These are phyloP conservation scores for Carposina sasakii DNA, from an alignment of 1,140 invertebrate species.

Conservation along the genomic window DNA sequence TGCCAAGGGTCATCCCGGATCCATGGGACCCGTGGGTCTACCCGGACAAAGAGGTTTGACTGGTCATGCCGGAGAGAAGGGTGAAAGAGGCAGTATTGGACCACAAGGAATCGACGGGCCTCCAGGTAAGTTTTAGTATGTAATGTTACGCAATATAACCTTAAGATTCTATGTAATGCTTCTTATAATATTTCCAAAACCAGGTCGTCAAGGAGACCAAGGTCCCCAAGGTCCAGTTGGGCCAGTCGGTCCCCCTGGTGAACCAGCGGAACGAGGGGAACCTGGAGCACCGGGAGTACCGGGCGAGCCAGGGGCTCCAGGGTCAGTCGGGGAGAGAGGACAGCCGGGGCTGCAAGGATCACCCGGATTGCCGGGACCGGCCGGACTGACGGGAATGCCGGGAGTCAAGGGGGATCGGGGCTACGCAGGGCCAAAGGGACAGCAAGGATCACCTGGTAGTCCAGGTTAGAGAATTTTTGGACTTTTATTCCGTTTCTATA, in stretches of 20 bases:
- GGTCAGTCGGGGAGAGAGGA: constrained; percentile 80
- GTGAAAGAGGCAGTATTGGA: constrained; percentile 78
- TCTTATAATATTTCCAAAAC: constrained; percentile 12
- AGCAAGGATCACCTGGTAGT: constrained; percentile 80
- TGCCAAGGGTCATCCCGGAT: constrained; percentile 82
- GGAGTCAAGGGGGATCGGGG: constrained; percentile 84
- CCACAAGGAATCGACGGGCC: constrained; percentile 78
- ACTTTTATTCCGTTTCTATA: not conserved
- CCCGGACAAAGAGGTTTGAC: constrained; percentile 79
- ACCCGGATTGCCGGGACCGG: constrained; percentile 78
- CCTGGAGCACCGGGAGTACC: constrained; percentile 80
- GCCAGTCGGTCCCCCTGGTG: constrained; percentile 81
- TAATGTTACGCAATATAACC: constrained; percentile 9
- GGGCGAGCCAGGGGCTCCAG: constrained; percentile 82
- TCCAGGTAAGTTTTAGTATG: constrained; percentile 59
- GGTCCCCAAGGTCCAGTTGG: constrained; percentile 80
- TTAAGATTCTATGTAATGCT: not conserved
- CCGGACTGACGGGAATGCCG: constrained; percentile 78
- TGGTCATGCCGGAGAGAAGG: constrained; percentile 80
- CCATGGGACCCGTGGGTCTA: constrained; percentile 81
- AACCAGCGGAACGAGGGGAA: constrained; percentile 83
- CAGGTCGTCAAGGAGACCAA: constrained; percentile 79
- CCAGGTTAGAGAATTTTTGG: constrained; percentile 59
- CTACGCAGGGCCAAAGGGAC: constrained; percentile 78
- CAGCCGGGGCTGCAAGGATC: constrained; percentile 78